phyloP scores from a whole-genome alignment of 1,140 invertebrate genomes.

The Diuraphis noxia region DNA sequence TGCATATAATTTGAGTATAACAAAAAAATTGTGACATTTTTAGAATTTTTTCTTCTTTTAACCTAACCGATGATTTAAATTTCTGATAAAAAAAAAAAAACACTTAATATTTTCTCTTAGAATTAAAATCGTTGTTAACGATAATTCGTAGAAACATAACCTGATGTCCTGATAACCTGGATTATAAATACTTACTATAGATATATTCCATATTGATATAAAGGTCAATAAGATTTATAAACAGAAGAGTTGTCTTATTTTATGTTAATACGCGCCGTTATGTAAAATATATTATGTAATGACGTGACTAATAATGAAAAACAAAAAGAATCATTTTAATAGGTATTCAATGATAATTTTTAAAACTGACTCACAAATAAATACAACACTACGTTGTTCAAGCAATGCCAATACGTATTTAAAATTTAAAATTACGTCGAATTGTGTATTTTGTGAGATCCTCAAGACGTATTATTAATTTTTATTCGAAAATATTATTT shows the following conservation, averaged over 20 bases:
- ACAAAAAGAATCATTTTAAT: background rate
- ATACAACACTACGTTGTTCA: too few relatives aligned
- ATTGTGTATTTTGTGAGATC: too few relatives aligned
- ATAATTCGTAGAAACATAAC: background rate
- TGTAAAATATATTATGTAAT: background rate
- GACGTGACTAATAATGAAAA: background rate
- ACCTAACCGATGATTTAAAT: background rate
- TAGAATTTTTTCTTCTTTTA: too few relatives aligned
- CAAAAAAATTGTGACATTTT: background rate
- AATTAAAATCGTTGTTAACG: background rate
- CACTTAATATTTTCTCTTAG: background rate
- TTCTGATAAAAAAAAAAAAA: background rate
- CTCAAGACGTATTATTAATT: too few relatives aligned
- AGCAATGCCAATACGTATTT: too few relatives aligned
- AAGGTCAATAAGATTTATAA: background rate
- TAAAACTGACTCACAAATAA: too few relatives aligned
- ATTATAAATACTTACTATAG: background rate
- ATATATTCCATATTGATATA: background rate
- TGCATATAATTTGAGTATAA: background rate
- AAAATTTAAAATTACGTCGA: too few relatives aligned
- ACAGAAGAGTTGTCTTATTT: background rate
- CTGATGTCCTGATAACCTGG: too few relatives aligned
- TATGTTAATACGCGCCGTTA: background rate
- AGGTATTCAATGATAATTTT: too few relatives aligned
- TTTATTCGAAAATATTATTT: too few relatives aligned